These are phyloP conservation scores for Rhogogaster chlorosoma DNA, from an alignment of 2,888 invertebrate species.

Conservation along the genomic window DNA sequence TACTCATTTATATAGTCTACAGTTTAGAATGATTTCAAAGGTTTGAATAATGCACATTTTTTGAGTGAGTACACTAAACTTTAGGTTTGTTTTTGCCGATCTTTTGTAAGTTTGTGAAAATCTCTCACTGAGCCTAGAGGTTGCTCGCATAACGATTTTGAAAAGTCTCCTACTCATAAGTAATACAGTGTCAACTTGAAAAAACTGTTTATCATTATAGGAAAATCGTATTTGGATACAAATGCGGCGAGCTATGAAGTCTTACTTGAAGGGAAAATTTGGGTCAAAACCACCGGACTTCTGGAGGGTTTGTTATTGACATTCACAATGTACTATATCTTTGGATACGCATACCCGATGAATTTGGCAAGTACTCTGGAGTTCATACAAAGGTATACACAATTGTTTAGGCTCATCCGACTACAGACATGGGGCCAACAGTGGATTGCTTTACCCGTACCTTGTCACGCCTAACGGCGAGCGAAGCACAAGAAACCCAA, in stretches of 20 bases:
- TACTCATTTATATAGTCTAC: background rate
- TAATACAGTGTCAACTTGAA: background rate
- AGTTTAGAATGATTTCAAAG: background rate
- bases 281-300: slow-evolving; percentile 17
- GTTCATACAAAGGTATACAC: slow-evolving; percentile 52
- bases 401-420: background rate
- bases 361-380: slow-evolving; percentile 45
- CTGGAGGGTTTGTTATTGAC: slow-evolving; percentile 45
- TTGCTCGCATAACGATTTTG: background rate
- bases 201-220: slow-evolving; percentile 4
- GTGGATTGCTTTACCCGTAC: too few species aligned
- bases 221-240: slow-evolving; percentile 22
- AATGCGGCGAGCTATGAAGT: slow-evolving; percentile 47
- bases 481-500: too few species aligned
- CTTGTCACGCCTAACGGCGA: too few species aligned
- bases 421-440: too few species aligned
- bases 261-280: slow-evolving; percentile 18
- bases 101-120: background rate
- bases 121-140: background rate
- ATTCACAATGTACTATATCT: slow-evolving; percentile 49
- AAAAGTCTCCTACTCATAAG: background rate
- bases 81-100: background rate
- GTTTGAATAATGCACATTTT: background rate
- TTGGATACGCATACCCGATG: slow-evolving; percentile 45
- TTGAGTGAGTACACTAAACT: background rate